A percentile compares a stretch with the other conserved stretches of the same genome.
phyloP scores from a whole-genome alignment of 2,113 vertebrate genomes.

The Anseranas semipalmata region DNA sequence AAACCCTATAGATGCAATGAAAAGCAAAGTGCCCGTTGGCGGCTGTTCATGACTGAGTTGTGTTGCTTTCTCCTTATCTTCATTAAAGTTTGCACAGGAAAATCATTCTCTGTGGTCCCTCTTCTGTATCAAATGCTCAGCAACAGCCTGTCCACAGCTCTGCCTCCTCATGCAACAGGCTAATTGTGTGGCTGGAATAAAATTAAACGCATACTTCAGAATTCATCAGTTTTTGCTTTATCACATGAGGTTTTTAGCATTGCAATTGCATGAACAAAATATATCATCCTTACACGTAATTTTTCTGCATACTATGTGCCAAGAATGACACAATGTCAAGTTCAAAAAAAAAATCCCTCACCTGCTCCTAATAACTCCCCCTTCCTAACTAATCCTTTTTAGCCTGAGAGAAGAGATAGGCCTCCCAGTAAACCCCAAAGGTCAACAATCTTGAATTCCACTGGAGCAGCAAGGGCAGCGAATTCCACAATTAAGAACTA shows the following conservation, averaged over 20 bases:
- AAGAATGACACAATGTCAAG: neutral
- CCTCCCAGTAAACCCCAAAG: neutral
- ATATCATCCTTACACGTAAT: neutral
- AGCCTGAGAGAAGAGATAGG: neutral
- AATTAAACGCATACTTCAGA: neutral
- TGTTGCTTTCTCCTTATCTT: neutral
- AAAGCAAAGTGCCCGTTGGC: slow-evolving; percentile 40
- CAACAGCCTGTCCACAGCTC: neutral
- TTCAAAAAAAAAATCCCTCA: neutral
- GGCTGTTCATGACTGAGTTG: slow-evolving; percentile 19
- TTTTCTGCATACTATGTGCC: neutral
- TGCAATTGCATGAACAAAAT: neutral
- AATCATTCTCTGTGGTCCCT: neutral
- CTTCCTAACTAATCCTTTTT: slow-evolving; percentile 1
- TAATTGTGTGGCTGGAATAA: neutral
- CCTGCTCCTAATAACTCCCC: neutral
- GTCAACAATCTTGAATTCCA: slow-evolving; percentile 31
- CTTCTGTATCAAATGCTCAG: neutral
- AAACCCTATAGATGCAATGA: neutral
- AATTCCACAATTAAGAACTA: slow-evolving; percentile 31
- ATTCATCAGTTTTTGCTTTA: slow-evolving; percentile 1
- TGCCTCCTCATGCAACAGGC: neutral
- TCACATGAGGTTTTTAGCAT: neutral
- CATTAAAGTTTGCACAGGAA: slow-evolving; percentile 29
- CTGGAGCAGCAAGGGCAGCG: slow-evolving; percentile 5